Evolutionary conservation across 1,140 invertebrate species (phyloP).

Genomic region (Drosophila tropicalis): DNA sequence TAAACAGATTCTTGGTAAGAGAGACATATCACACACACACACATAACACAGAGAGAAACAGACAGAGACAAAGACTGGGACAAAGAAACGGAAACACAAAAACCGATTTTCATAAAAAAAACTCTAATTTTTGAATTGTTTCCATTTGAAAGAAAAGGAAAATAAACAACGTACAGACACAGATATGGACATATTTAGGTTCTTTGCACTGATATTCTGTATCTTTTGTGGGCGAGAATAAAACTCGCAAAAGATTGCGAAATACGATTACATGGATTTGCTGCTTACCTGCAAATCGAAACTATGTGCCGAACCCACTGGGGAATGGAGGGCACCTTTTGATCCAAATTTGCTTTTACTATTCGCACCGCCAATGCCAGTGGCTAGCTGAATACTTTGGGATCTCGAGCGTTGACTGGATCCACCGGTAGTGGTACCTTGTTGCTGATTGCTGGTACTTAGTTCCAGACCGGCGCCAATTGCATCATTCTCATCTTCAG

Average conservation of each 20-base stretch:
- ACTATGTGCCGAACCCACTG: constrained; percentile 80
- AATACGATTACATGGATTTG: background rate
- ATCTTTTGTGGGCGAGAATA: too few species aligned
- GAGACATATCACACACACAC: constrained; percentile 1
- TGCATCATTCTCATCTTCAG: constrained; percentile 75
- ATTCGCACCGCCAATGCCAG: background rate
- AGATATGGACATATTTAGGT: too few species aligned
- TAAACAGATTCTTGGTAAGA: constrained; percentile 42
- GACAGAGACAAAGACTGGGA: background rate
- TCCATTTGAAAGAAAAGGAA: constrained; percentile 11
- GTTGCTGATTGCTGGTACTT: constrained; percentile 15
- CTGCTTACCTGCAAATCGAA: constrained; percentile 81
- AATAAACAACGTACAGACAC: constrained; percentile 6
- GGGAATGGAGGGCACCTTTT: constrained; percentile 76
- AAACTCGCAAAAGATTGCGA: background rate
- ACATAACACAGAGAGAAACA: background rate
- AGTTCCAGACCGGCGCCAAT: constrained; percentile 58
- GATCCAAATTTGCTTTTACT: constrained; percentile 75
- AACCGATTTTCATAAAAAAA: too few species aligned
- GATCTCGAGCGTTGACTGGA: constrained; percentile 69
- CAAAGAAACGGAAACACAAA: constrained; percentile 11
- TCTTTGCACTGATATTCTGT: too few species aligned
- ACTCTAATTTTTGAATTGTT: background rate
- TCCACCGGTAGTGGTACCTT: constrained; percentile 21
- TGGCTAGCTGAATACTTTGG: constrained; percentile 75